phyloP scores from a whole-genome alignment of 2,797 vertebrate genomes.

The Neosilurus hyrtlii region DNA sequence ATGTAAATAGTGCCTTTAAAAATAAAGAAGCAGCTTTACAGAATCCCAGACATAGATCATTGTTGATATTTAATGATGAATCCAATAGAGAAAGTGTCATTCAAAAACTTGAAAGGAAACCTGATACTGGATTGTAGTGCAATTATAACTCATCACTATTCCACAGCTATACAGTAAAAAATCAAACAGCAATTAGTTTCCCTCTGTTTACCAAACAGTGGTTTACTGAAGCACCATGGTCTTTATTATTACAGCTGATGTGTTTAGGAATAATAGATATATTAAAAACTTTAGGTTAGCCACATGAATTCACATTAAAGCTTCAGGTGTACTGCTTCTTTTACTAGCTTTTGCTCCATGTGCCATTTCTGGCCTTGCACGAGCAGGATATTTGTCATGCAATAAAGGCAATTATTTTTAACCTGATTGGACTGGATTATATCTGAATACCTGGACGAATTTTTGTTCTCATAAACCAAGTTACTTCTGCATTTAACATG shows the following conservation, averaged over 20 bases:
- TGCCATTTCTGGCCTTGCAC: not conserved
- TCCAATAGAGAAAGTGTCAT: not conserved
- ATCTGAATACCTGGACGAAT: not conserved
- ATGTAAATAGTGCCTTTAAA: not conserved
- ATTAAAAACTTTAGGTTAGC: not conserved
- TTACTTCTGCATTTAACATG: constrained; percentile 5
- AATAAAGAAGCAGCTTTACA: not conserved
- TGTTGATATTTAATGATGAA: not conserved
- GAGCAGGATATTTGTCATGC: not conserved
- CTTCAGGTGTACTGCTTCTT: not conserved
- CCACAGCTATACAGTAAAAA: not conserved
- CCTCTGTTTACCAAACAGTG: too few relatives aligned
- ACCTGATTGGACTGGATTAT: not conserved
- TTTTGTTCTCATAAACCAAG: constrained; percentile 9
- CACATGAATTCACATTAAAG: not conserved
- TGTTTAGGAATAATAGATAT: not conserved
- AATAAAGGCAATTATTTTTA: not conserved
- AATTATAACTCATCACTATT: not conserved
- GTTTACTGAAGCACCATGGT: not conserved
- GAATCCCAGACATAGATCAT: not conserved
- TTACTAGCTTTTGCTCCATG: not conserved
- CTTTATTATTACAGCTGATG: not conserved
- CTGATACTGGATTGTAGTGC: not conserved
- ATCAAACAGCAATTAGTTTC: not conserved
- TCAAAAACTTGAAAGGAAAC: not conserved